These are phyloP conservation scores for Pantherophis alleghaniensis DNA, from an alignment of 2,797 vertebrate genomes.

Conservation along the genomic window DNA sequence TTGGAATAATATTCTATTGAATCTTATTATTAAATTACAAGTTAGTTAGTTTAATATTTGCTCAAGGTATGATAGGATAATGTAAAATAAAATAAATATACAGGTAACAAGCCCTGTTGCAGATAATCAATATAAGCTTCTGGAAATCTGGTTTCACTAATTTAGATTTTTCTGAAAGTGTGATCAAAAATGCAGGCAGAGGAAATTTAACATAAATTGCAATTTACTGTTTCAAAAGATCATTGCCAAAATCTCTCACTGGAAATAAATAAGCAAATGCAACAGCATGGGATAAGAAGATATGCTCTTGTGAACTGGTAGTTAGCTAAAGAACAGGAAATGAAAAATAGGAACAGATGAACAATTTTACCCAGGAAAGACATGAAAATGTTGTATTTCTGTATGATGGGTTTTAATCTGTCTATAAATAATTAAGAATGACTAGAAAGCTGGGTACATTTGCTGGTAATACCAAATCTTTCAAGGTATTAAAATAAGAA, in stretches of 20 bases:
- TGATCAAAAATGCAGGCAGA: not conserved
- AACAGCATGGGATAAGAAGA: not conserved
- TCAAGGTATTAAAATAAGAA: not conserved
- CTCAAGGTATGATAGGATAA: not conserved
- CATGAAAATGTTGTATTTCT: not conserved
- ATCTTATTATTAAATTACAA: not conserved
- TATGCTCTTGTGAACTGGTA: not conserved
- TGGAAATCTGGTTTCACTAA: not conserved
- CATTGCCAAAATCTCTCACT: not conserved
- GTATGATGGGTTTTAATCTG: not conserved
- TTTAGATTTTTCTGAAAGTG: not conserved
- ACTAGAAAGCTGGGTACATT: not conserved
- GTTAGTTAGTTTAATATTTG: not conserved
- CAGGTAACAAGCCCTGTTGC: not conserved
- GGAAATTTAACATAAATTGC: not conserved
- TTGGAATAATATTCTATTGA: not conserved
- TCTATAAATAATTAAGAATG: not conserved
- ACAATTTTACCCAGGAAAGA: not conserved
- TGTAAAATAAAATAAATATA: not conserved
- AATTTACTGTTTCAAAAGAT: not conserved
- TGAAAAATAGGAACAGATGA: not conserved
- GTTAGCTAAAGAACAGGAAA: not conserved
- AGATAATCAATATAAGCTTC: not conserved
- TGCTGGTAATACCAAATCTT: not conserved
- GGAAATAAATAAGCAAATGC: not conserved